Evolutionary conservation across 1,140 invertebrate genomes (phyloP).

Genomic region (Oppia nitens): DNA sequence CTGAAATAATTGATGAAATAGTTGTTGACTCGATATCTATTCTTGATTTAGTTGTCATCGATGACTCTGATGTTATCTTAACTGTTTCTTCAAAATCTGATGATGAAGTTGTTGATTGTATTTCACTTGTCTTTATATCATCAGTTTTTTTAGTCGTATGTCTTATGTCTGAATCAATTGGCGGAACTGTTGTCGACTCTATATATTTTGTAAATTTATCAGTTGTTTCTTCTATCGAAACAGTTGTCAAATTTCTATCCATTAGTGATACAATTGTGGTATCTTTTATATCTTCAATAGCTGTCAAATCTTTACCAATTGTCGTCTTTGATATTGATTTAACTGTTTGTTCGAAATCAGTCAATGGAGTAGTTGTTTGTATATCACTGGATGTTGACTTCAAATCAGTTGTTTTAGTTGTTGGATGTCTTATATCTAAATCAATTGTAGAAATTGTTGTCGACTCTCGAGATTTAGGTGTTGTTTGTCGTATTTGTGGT

Average conservation of each 20-base stretch:
- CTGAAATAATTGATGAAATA: constrained; percentile 5
- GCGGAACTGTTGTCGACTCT: neutral
- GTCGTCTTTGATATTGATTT: no score
- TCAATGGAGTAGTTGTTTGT: neutral
- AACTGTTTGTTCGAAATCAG: neutral
- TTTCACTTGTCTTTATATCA: neutral
- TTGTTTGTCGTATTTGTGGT: no score
- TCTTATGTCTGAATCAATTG: no score
- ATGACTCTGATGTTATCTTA: neutral
- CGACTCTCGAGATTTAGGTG: no score
- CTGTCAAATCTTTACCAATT: neutral
- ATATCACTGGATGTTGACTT: neutral
- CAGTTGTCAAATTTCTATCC: constrained; percentile 1
- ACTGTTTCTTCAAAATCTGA: neutral
- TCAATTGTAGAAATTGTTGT: neutral
- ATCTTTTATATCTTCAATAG: neutral
- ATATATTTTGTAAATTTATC: neutral
- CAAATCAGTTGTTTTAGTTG: neutral
- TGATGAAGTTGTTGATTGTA: neutral
- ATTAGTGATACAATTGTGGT: neutral
- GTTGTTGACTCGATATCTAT: neutral
- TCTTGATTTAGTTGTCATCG: neutral
- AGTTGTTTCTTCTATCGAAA: neutral
- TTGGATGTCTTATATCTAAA: neutral
- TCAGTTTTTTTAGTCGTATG: neutral